Percentiles rank a stretch among this genome's conserved stretches.
phyloP scores from a whole-genome alignment of 2,113 vertebrate genomes.

The Pterophyllum scalare region DNA sequence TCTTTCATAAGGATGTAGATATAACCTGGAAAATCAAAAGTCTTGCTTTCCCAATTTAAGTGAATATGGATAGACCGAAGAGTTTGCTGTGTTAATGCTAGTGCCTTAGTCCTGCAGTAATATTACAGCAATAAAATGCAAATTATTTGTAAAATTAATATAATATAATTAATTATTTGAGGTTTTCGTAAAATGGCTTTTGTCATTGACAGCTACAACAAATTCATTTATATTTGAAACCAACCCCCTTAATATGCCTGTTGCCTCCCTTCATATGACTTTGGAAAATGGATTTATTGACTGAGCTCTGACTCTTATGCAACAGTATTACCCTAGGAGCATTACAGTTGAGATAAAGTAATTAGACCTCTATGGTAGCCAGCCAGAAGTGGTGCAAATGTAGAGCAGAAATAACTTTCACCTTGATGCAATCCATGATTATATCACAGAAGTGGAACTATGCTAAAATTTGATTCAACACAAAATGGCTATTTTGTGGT shows the following conservation, averaged over 20 bases:
- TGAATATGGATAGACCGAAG: neutral
- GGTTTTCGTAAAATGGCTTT: too few relatives aligned
- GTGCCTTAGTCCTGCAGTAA: neutral
- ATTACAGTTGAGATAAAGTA: slow-evolving; percentile 15
- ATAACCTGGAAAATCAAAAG: neutral
- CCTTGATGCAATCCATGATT: slow-evolving; percentile 12
- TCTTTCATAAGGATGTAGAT: neutral
- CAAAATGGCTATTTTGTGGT: neutral
- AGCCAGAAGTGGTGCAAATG: neutral
- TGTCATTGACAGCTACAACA: too few relatives aligned
- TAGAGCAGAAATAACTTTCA: neutral
- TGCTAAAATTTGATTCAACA: slow-evolving; percentile 3
- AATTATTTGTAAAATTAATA: too few relatives aligned
- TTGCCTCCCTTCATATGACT: slow-evolving; percentile 1
- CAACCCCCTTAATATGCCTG: neutral
- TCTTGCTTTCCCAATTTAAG: neutral
- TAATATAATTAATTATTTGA: too few relatives aligned
- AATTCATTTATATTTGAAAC: neutral
- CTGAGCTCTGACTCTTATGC: slow-evolving; percentile 25
- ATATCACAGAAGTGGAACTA: slow-evolving; percentile 3
- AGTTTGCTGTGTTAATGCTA: neutral
- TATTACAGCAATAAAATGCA: neutral
- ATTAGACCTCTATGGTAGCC: slow-evolving; percentile 15
- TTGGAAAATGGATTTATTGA: slow-evolving; percentile 8
- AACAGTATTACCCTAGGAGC: slow-evolving; percentile 27